Base-by-base conservation (phyloP, 2,888 invertebrate genomes). In the Branchellion lobata region DNA sequence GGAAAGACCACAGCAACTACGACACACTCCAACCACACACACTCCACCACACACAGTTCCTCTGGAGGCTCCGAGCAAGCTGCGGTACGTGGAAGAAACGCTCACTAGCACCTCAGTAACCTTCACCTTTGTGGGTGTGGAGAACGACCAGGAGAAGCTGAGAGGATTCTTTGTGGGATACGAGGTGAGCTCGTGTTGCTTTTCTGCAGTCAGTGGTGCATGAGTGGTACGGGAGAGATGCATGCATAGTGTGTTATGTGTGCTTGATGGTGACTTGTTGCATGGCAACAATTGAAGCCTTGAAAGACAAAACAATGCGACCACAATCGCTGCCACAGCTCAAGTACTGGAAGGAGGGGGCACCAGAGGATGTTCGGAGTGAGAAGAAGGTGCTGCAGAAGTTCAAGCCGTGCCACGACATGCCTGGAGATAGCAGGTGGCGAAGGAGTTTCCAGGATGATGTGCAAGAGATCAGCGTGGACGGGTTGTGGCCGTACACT, bases 141-240 rank as follows among this genome's bases (percentile, higher is more conserved):
- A 92, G 36, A 75, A 31, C 27, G 69, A 47, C 27, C 77, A 76
- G 0, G 76, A 79, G 1, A 47, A 71, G 21, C 84, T 98, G 0
- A 91, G 92, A 47, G 98, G 98, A 11, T 93, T 95, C 88, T 95
- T 98, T 88, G 93, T 92, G 85, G 98, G 97, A 1, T 98, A 98
- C 88, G 95, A 95, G 87, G 90, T 90, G 82, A 27, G 31, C 21
- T 36, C 24, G n/a, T n/a, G n/a, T n/a, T n/a, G n/a, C n/a, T n/a
- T n/a, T n/a, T n/a, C n/a, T n/a, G n/a, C 3, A 71, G 14, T 71
- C 18, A 18, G 51, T 51, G n/a, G n/a, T n/a, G n/a, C n/a, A n/a
- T n/a, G n/a, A n/a, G n/a, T n/a, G n/a, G n/a, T n/a, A 14, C 40
- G 5, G 40, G 40, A 40, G 5, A 14, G 40, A 40, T 40, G 40